These are phyloP conservation scores for Centruroides sculpturatus DNA, from an alignment of 1,140 invertebrate species.

Conservation along the genomic window DNA sequence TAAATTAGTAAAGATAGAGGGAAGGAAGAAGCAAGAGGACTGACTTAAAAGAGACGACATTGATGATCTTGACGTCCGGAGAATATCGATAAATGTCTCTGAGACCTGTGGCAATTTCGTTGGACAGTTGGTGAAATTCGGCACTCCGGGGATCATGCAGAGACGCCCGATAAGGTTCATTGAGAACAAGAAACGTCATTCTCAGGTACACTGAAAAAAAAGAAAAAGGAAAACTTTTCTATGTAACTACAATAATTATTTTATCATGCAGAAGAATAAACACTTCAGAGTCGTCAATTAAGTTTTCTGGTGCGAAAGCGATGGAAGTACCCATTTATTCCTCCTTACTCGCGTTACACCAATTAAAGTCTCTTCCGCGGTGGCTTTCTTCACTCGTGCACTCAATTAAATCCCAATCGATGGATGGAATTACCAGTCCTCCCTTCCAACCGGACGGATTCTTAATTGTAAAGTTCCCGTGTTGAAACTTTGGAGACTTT, in stretches of 20 bases:
- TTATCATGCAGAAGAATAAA: neutral
- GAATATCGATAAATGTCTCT: slow-evolving; percentile 27
- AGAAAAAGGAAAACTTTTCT: slow-evolving; percentile 9
- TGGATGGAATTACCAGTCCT: too few species aligned
- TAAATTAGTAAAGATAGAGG: neutral
- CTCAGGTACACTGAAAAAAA: slow-evolving; percentile 31
- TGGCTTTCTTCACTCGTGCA: too few species aligned
- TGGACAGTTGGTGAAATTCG: slow-evolving; percentile 27
- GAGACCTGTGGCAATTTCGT: slow-evolving; percentile 25
- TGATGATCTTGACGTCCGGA: slow-evolving; percentile 29
- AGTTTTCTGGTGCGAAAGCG: neutral
- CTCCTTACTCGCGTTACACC: too few species aligned
- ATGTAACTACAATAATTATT: neutral
- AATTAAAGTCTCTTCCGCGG: too few species aligned
- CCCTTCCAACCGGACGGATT: too few species aligned
- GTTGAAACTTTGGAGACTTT: too few species aligned
- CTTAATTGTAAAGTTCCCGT: too few species aligned
- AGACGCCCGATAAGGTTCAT: slow-evolving; percentile 25
- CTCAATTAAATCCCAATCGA: too few species aligned
- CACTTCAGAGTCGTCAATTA: neutral
- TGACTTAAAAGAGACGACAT: slow-evolving; percentile 29
- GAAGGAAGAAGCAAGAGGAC: neutral
- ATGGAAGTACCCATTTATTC: neutral
- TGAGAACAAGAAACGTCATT: slow-evolving; percentile 28
- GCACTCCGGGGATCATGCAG: slow-evolving; percentile 26